Percentiles rank a stretch among this genome's conserved stretches.
phyloP scores from a whole-genome alignment of 2,113 vertebrate genomes.

The Oryzias curvinotus region DNA sequence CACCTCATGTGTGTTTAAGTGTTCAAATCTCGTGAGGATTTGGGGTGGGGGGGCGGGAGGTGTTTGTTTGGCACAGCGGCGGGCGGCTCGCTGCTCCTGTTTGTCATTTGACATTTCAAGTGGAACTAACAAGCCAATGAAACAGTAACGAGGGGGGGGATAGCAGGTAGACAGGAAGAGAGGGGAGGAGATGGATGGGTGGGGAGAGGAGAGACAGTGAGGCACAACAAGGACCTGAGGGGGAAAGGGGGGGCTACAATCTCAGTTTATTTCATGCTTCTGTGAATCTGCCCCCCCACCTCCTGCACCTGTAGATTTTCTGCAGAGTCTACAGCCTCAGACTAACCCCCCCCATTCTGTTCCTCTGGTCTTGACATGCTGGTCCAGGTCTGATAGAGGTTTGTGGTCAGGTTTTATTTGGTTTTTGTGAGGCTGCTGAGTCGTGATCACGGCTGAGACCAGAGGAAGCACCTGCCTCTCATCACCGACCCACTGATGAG shows the following conservation, averaged over 20 bases:
- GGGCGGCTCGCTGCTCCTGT: conserved; percentile 71
- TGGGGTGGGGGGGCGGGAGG: conserved; percentile 16
- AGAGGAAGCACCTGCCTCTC: too few species aligned
- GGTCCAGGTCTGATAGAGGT: too few species aligned
- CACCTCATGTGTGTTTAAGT: conserved; percentile 21
- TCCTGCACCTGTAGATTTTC: background rate
- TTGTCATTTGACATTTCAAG: conserved; percentile 77
- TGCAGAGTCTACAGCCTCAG: too few species aligned
- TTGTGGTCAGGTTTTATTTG: too few species aligned
- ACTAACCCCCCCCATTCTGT: too few species aligned
- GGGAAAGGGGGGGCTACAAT: conserved; percentile 37
- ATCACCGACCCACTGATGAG: too few species aligned
- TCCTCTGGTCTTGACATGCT: too few species aligned
- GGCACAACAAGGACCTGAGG: conserved; percentile 16
- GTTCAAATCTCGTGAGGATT: conserved; percentile 31
- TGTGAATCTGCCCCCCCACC: background rate
- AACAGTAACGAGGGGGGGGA: conserved; percentile 45
- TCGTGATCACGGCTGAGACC: too few species aligned
- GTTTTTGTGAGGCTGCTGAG: too few species aligned
- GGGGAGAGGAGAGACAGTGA: conserved; percentile 19
- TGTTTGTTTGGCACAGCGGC: conserved; percentile 68
- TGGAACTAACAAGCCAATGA: conserved; percentile 81
- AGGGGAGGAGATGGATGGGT: conserved; percentile 11
- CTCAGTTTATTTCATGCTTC: conserved; percentile 46
- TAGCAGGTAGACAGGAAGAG: conserved; percentile 12